Percentiles rank a stretch among this genome's conserved stretches.
These are phyloP conservation scores for Drosophila mimica DNA, from an alignment of 2,888 invertebrate genomes.

Conservation along the genomic window DNA sequence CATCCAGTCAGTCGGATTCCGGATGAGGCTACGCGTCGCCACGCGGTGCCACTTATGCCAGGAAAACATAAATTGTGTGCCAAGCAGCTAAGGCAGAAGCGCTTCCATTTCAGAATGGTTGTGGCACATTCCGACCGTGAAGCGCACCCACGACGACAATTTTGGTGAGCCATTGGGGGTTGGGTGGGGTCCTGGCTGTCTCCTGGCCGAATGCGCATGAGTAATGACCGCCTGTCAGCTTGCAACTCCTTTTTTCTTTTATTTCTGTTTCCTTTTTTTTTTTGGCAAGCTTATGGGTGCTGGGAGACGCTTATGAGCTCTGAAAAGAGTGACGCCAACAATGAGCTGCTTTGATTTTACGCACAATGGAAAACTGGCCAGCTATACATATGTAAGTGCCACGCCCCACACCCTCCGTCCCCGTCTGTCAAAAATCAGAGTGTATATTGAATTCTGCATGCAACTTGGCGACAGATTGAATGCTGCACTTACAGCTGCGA, in stretches of 20 bases:
- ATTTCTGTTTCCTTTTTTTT: neutral
- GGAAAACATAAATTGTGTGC: slow-evolving; percentile 78
- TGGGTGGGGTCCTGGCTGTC: slow-evolving; percentile 11
- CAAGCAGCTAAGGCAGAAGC: slow-evolving; percentile 59
- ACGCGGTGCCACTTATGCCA: slow-evolving; percentile 73
- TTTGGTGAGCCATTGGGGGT: slow-evolving; percentile 30
- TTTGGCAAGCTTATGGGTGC: slow-evolving; percentile 8
- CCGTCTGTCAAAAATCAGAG: neutral
- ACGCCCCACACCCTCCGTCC: no score
- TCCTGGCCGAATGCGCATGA: slow-evolving; percentile 54
- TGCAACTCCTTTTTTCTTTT: slow-evolving; percentile 16
- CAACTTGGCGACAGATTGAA: slow-evolving; percentile 28
- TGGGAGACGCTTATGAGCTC: slow-evolving; percentile 12
- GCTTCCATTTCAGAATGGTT: slow-evolving; percentile 5
- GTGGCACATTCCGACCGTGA: slow-evolving; percentile 48
- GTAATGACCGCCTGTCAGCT: slow-evolving; percentile 67
- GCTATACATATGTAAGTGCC: neutral
- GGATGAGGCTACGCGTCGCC: slow-evolving; percentile 28
- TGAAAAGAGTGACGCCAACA: slow-evolving; percentile 11
- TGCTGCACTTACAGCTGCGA: neutral
- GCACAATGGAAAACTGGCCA: neutral
- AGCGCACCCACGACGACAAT: slow-evolving; percentile 24
- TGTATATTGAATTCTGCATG: slow-evolving; percentile 5
- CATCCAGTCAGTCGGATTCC: slow-evolving; percentile 58
- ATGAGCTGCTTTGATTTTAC: slow-evolving; percentile 27